Conservation (phyloP, 2,888 invertebrate species). For the Monoplex corrugatus region DNA sequence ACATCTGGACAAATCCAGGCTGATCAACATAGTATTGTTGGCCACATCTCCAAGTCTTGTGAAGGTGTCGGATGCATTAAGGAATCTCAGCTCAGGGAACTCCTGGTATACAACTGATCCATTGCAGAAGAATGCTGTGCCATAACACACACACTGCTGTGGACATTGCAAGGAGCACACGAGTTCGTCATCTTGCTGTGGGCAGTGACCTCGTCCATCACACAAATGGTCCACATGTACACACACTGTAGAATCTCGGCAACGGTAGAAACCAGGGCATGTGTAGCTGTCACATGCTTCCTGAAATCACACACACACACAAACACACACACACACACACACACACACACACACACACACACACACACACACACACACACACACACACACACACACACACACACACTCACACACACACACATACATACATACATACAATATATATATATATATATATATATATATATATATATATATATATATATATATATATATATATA, state of each 20-base stretch:
- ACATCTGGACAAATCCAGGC: not conserved
- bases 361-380: not conserved
- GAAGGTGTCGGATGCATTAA: not conserved
- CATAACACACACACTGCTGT: constrained; percentile 12
- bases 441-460: not conserved
- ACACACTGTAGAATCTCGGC: not conserved
- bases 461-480: not conserved
- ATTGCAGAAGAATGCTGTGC: not conserved
- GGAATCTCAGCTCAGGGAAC: too few relatives aligned
- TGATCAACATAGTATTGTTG: not conserved
- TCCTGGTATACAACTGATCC: too few relatives aligned
- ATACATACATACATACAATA: not conserved
- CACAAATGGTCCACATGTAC: not conserved
- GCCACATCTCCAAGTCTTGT: not conserved
- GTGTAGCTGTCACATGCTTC: not conserved
- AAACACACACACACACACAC: not conserved
- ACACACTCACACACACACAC: not conserved
- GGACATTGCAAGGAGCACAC: not conserved
- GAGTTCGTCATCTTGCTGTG: not conserved
- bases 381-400: constrained; percentile 8
- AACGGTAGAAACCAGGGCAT: constrained; percentile 1
- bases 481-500: too few relatives aligned
- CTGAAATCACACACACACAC: not conserved
- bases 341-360: not conserved
- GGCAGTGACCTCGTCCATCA: not conserved